Percentiles rank a stretch among this genome's conserved stretches.
Conservation (phyloP, 2,113 vertebrate genomes). For the Gnathonemus longibarbis region DNA sequence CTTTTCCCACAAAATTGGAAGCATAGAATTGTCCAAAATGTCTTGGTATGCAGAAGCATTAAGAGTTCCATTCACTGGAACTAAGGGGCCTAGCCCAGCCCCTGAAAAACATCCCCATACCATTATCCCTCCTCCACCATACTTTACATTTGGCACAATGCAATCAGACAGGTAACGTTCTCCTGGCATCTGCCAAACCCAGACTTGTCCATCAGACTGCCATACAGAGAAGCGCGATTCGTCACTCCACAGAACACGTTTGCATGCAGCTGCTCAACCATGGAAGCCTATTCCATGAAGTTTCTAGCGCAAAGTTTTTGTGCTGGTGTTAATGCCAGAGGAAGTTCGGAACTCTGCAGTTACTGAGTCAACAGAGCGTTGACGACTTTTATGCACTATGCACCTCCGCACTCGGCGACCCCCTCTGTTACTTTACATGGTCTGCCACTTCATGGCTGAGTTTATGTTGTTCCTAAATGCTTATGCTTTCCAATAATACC, state of each 20-base stretch:
- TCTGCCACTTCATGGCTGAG: background rate
- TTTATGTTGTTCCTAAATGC: background rate
- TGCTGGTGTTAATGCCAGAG: background rate
- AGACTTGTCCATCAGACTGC: background rate
- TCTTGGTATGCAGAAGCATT: background rate
- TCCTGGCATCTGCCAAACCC: background rate
- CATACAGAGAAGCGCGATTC: background rate
- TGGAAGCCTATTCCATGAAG: background rate
- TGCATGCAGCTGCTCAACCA: background rate
- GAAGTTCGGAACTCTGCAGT: background rate
- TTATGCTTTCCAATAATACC: background rate
- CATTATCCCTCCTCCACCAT: background rate
- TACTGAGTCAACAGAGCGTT: background rate
- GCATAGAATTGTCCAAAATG: background rate
- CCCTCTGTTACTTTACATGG: background rate
- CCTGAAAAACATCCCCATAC: background rate
- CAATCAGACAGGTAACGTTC: background rate
- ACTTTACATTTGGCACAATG: background rate
- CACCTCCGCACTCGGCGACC: background rate
- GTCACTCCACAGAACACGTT: background rate
- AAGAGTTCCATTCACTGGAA: background rate
- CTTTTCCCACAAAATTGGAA: background rate
- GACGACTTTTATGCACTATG: background rate
- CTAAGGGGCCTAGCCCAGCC: background rate
- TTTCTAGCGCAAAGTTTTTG: background rate